phyloP scores from a whole-genome alignment of 2,888 invertebrate species.

The Cheilosia scutellata region DNA sequence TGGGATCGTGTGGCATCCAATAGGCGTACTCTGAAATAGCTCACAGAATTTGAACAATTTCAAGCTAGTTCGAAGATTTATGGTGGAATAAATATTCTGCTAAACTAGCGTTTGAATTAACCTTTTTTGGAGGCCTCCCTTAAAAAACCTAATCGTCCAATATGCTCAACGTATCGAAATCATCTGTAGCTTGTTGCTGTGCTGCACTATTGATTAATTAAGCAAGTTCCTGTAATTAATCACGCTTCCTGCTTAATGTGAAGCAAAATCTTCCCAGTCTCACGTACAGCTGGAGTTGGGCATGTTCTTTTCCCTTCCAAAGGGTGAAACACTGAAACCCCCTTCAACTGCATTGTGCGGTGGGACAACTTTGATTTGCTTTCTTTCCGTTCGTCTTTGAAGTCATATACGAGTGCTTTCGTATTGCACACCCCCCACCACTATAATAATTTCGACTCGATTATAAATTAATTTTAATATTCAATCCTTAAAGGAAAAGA shows the following conservation, averaged over 20 bases:
- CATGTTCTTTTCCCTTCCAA: not conserved
- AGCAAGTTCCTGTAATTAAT: not conserved
- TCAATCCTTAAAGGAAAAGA: constrained; percentile 70
- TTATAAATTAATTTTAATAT: constrained; percentile 78
- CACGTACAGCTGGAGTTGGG: not conserved
- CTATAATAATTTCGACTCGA: constrained; percentile 56
- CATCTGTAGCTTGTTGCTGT: not conserved
- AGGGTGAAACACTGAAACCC: not conserved
- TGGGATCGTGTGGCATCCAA: too few relatives aligned
- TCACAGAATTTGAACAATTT: too few relatives aligned
- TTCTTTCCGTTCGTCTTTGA: constrained; percentile 29
- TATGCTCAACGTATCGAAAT: too few relatives aligned
- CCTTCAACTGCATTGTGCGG: constrained; percentile 16
- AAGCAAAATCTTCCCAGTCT: not conserved
- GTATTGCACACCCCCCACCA: constrained; percentile 4
- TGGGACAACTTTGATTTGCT: constrained; percentile 13
- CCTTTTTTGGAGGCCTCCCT: too few relatives aligned
- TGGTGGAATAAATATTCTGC: too few relatives aligned
- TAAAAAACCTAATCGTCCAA: too few relatives aligned
- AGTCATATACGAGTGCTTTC: constrained; percentile 25
- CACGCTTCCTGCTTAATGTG: not conserved
- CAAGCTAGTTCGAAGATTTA: too few relatives aligned
- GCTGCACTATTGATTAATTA: not conserved
- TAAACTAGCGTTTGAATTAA: too few relatives aligned
- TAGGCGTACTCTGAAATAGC: too few relatives aligned